These are phyloP conservation scores for Ahaetulla prasina DNA, from an alignment of 2,113 vertebrate species.

Conservation along the genomic window DNA sequence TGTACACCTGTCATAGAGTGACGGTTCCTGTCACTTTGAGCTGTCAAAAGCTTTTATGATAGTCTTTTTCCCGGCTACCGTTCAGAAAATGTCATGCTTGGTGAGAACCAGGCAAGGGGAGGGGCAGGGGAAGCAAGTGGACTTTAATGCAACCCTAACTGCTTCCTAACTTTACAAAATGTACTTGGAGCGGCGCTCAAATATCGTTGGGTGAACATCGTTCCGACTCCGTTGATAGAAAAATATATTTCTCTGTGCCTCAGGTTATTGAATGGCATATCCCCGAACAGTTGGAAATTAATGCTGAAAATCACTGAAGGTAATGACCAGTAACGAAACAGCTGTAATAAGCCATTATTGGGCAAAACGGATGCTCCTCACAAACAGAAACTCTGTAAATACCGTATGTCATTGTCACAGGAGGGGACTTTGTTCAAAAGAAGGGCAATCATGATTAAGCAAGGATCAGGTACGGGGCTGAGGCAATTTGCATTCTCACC, in stretches of 20 bases:
- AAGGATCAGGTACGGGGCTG: not conserved
- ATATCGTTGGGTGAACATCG: not conserved
- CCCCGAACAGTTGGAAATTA: not conserved
- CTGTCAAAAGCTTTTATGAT: not conserved
- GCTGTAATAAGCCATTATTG: not conserved
- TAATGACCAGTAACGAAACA: not conserved
- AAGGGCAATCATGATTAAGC: not conserved
- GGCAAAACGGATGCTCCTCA: not conserved
- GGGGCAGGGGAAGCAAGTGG: not conserved
- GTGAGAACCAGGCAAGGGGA: not conserved
- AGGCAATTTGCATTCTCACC: not conserved
- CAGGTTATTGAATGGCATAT: not conserved
- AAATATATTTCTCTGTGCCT: not conserved
- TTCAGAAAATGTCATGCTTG: not conserved
- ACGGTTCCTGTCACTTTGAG: not conserved
- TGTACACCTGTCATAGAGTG: not conserved
- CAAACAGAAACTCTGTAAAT: not conserved
- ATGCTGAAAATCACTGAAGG: not conserved
- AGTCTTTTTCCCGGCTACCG: not conserved
- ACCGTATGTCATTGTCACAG: not conserved
- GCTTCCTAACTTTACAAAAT: not conserved
- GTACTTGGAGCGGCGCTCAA: not conserved
- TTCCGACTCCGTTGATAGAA: not conserved
- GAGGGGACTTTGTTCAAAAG: not conserved
- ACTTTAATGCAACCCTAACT: not conserved